Evolutionary conservation across 2,797 vertebrate species (phyloP).

Genomic region (Hylomyscus alleni): DNA sequence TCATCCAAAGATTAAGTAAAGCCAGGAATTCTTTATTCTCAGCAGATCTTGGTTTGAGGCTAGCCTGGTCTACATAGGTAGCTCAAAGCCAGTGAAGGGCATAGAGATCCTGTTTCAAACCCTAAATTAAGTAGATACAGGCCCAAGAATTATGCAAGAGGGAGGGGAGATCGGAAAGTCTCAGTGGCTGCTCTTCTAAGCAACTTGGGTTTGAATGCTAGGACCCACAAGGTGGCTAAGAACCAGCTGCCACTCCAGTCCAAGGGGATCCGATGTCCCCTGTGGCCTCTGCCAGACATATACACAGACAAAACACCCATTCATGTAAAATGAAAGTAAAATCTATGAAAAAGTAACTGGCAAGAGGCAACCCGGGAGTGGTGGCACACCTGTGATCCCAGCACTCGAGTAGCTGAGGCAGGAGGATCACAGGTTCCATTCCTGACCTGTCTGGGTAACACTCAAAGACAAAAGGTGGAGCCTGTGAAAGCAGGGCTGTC

Average conservation of each 20-base stretch:
- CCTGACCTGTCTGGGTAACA: background rate
- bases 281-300: background rate
- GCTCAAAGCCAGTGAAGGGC: background rate
- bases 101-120: background rate
- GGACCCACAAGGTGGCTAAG: background rate
- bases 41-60: background rate
- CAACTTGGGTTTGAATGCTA: background rate
- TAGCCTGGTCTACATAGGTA: background rate
- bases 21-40: background rate
- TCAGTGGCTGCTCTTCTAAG: background rate
- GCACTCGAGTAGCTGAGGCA: background rate
- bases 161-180: too few species aligned
- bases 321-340: background rate
- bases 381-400: background rate
- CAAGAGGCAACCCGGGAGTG: background rate
- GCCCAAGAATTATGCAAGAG: background rate
- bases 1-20: slow-evolving; percentile 43
- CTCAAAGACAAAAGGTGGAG: background rate
- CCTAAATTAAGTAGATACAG: background rate
- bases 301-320: too few species aligned
- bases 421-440: background rate
- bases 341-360: background rate
- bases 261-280: background rate
- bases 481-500: background rate
- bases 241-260: background rate